A percentile compares a stretch with the other conserved stretches of the same genome.
Evolutionary conservation across 1,140 invertebrate genomes (phyloP).

Genomic region (Neodiprion virginianus): DNA sequence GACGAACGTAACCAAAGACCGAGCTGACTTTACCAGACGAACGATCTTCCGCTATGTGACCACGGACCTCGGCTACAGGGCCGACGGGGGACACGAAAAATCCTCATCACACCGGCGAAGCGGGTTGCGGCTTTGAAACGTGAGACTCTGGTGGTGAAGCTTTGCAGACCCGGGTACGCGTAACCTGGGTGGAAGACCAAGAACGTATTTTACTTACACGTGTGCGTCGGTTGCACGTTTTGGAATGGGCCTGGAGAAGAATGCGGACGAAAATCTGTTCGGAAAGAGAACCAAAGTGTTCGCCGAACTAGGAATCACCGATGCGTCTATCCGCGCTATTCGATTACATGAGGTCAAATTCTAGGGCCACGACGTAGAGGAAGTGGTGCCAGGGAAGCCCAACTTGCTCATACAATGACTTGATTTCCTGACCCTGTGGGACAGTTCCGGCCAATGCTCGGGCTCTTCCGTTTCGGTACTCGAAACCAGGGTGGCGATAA

Average conservation of each 20-base stretch:
- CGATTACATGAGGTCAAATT: too few species aligned
- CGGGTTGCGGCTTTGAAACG: constrained; percentile 2
- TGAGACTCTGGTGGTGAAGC: neutral
- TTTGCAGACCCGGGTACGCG: neutral
- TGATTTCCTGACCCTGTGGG: too few species aligned
- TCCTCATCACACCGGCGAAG: neutral
- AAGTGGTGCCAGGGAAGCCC: too few species aligned
- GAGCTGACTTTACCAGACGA: neutral
- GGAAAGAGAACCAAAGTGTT: neutral
- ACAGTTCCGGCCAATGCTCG: too few species aligned
- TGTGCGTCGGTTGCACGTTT: neutral
- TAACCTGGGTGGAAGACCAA: neutral
- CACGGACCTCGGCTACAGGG: too few species aligned
- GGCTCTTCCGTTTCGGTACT: too few species aligned
- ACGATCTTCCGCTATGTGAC: neutral
- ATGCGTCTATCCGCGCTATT: too few species aligned
- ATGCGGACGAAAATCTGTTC: neutral
- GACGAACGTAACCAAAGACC: neutral
- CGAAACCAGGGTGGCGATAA: too few species aligned
- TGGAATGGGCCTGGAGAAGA: neutral
- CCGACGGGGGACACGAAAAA: too few species aligned
- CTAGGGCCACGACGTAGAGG: too few species aligned
- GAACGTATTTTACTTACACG: constrained; percentile 1
- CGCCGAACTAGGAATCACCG: too few species aligned
- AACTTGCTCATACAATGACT: too few species aligned